phyloP scores from a whole-genome alignment of 2,797 vertebrate species.

The Remorina albescens region DNA sequence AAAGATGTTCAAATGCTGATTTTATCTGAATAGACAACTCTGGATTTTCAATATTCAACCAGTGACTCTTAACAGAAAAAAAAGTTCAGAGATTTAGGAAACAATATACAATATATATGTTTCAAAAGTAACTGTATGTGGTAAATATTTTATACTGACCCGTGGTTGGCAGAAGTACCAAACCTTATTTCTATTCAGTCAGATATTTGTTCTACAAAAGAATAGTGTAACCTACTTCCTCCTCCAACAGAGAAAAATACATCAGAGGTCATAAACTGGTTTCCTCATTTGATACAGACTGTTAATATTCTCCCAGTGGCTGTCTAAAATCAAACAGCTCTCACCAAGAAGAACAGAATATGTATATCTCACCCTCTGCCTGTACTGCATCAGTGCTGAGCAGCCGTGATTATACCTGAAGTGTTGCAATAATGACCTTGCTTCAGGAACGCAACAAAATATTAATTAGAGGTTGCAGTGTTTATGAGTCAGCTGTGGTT shows the following conservation, averaged over 20 bases:
- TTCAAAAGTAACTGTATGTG: slow-evolving; percentile 10
- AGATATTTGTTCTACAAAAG: slow-evolving; percentile 42
- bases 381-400: slow-evolving; percentile 48
- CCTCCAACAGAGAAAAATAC: slow-evolving; percentile 42
- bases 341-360: slow-evolving; percentile 55
- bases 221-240: slow-evolving; percentile 18
- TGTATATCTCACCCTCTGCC: slow-evolving; percentile 60
- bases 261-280: slow-evolving; percentile 55
- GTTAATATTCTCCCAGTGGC: slow-evolving; percentile 55
- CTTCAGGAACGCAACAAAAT: slow-evolving; percentile 71
- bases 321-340: slow-evolving; percentile 53
- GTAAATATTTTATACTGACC: slow-evolving; percentile 52
- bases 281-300: slow-evolving; percentile 51
- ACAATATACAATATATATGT: slow-evolving; percentile 38
- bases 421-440: slow-evolving; percentile 79
- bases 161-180: slow-evolving; percentile 34
- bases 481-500: slow-evolving; percentile 75
- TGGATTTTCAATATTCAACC: not conserved
- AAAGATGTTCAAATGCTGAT: not conserved
- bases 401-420: slow-evolving; percentile 70
- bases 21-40: not conserved
- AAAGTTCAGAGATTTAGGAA: slow-evolving; percentile 27
- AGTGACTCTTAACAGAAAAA: too few species aligned
- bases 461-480: slow-evolving; percentile 78
- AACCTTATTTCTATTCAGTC: slow-evolving; percentile 49